These are phyloP conservation scores for Dasyurus viverrinus DNA, from an alignment of 2,113 vertebrate genomes.

Conservation along the genomic window DNA sequence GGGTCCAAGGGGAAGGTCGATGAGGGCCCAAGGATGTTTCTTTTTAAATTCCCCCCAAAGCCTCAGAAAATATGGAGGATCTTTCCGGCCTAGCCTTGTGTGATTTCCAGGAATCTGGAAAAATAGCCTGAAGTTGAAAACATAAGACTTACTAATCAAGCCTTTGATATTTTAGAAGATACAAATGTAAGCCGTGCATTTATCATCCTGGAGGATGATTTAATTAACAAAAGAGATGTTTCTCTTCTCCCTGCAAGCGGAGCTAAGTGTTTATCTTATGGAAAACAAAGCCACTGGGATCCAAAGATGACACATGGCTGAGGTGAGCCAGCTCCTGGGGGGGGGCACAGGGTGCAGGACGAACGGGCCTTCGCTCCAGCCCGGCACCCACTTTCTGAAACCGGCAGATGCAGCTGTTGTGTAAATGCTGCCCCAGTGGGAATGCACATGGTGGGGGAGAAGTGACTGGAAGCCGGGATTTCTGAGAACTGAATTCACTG, in stretches of 20 bases:
- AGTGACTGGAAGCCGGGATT: not conserved
- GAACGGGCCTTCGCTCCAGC: slow-evolving; percentile 20
- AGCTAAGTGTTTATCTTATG: slow-evolving; percentile 69
- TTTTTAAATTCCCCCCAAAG: slow-evolving; percentile 25
- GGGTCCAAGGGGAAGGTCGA: slow-evolving; percentile 55
- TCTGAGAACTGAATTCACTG: not conserved
- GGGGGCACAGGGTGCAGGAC: slow-evolving; percentile 40
- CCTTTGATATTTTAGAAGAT: slow-evolving; percentile 85
- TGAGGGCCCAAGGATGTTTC: slow-evolving; percentile 30
- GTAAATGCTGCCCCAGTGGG: slow-evolving; percentile 29
- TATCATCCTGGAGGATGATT: slow-evolving; percentile 63
- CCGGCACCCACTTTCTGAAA: slow-evolving; percentile 1
- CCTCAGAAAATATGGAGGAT: slow-evolving; percentile 48
- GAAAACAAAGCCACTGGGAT: slow-evolving; percentile 65
- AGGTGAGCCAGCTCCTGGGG: slow-evolving; percentile 60
- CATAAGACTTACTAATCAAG: slow-evolving; percentile 76
- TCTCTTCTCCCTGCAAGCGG: slow-evolving; percentile 56
- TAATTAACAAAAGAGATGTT: slow-evolving; percentile 63
- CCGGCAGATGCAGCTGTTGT: slow-evolving; percentile 21
- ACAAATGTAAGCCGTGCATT: slow-evolving; percentile 76
- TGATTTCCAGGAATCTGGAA: slow-evolving; percentile 75
- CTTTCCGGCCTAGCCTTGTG: slow-evolving; percentile 55
- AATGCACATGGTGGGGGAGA: not conserved
- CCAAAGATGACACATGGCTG: slow-evolving; percentile 53
- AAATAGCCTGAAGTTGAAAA: slow-evolving; percentile 70